A percentile compares a stretch with the other conserved stretches of the same genome.
Evolutionary conservation across 2,797 vertebrate genomes (phyloP).

Genomic region (Microhierax caerulescens): DNA sequence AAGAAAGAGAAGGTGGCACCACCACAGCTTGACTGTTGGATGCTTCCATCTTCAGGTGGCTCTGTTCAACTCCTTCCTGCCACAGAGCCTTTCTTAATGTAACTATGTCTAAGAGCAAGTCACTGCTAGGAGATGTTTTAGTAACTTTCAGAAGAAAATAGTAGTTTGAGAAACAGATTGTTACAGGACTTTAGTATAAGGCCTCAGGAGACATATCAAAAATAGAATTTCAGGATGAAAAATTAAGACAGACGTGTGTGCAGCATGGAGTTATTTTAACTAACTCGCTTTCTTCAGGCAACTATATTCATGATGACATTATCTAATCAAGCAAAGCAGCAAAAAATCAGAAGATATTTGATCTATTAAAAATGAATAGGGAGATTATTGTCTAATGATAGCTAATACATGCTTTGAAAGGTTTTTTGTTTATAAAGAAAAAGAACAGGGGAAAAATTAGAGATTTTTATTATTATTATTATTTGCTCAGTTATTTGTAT

Average conservation of each 20-base stretch:
- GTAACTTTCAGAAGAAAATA: conserved; percentile 7
- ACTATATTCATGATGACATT: conserved; percentile 25
- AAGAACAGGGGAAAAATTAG: background rate
- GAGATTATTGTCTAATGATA: conserved; percentile 9
- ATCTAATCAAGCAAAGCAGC: conserved; percentile 30
- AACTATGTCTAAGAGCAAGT: background rate
- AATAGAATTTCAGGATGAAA: conserved; percentile 51
- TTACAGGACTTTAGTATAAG: conserved; percentile 16
- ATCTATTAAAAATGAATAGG: conserved; percentile 24
- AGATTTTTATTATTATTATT: too few species aligned
- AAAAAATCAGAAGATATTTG: background rate
- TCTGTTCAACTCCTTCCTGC: background rate
- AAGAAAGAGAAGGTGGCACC: background rate
- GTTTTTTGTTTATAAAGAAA: background rate
- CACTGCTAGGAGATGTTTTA: background rate
- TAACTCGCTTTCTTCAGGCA: conserved; percentile 38
- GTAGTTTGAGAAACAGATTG: conserved; percentile 17
- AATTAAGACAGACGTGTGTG: conserved; percentile 14
- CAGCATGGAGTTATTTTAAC: conserved; percentile 49
- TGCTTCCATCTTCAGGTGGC: background rate
- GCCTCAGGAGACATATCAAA: conserved; percentile 21
- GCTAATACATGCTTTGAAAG: background rate
- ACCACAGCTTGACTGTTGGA: background rate
- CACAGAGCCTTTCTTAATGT: background rate
- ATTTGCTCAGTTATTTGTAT: background rate